Evolutionary conservation across 2,113 vertebrate species (phyloP), one percentile per base, ranked within the genome.

Genomic region (Aepyceros melampus): DNA sequence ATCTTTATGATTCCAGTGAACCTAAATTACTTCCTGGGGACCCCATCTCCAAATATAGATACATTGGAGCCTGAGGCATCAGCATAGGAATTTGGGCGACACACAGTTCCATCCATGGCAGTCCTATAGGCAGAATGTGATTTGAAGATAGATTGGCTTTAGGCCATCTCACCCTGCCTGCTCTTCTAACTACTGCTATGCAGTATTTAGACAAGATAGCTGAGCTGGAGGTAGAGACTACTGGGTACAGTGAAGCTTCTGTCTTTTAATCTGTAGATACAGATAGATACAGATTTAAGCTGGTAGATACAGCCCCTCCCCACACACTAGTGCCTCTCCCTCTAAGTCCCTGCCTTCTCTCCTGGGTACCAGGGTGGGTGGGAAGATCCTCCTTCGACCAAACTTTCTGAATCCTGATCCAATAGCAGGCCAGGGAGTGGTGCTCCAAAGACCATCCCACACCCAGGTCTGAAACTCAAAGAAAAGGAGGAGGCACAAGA

Each of bases 181-280:
- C 82, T 47, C 6, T 62, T 5, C 14, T 36, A 23, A 33, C 45
- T 25, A 6, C 2, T 17, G 1, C n/a, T 45, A 0, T 7, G 2
- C 31, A 53, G 31, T 6, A 10, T 58, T 83, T 40, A 19, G 43
- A 31, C n/a, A 27, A 23, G 36, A 58, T 31, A 81, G 86, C 86
- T 17, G 27, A 47, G 62, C 82, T 64, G 5, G 51, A 49, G 31
- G 11, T 12, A 23, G 12, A 56, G 58, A 25, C 49, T 33, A 7
- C 74, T 29, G 21, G 76, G 9, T 51, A 29, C 11, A 15, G 27
- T 6, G 55, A 43, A 5, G 47, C 11, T 36, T 64, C 47, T 47
- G 14, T 62, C 58, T 84, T 71, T 53, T 2, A 3, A 16, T 13
- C 60, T 83, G 3, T 67, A 27, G 6, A 5, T 16, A 43, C 5